A percentile compares a stretch with the other conserved stretches of the same genome.
These are phyloP conservation scores for Neoaliturus tenellus DNA, from an alignment of 2,888 invertebrate species.

Conservation along the genomic window DNA sequence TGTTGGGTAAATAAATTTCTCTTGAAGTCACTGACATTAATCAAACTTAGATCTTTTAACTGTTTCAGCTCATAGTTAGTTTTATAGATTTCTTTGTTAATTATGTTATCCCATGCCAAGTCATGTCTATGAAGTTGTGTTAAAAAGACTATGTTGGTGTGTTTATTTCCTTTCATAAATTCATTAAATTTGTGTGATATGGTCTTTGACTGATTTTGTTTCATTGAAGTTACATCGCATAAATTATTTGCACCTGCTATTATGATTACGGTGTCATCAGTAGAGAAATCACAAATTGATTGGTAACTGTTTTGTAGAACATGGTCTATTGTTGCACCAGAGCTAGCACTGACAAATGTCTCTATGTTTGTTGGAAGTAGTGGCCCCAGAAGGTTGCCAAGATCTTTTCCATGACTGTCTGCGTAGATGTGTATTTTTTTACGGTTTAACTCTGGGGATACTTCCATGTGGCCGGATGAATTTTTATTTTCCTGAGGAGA, in stretches of 20 bases:
- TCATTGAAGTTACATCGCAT: not conserved
- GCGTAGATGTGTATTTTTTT: not conserved
- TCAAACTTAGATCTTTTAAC: not conserved
- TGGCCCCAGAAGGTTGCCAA: not conserved
- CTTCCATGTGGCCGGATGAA: no score
- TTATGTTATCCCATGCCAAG: not conserved
- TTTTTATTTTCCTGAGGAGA: no score
- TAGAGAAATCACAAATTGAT: not conserved
- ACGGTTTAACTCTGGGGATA: no score
- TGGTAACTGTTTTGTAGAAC: not conserved
- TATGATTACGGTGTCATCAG: not conserved
- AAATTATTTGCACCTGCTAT: not conserved
- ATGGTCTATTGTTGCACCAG: not conserved
- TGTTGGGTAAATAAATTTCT: not conserved
- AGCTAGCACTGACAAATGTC: not conserved
- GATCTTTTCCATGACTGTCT: not conserved
- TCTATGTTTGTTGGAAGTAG: not conserved
- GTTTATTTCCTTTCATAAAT: not conserved
- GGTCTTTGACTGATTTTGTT: not conserved
- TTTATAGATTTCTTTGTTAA: not conserved
- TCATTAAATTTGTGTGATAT: not conserved
- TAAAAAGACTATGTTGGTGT: not conserved
- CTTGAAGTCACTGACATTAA: not conserved
- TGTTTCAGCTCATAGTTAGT: not conserved
- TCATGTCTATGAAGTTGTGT: not conserved